A percentile compares a stretch with the other conserved stretches of the same genome.
Conservation (phyloP, 2,888 invertebrate genomes). For the Gibbula magus region DNA sequence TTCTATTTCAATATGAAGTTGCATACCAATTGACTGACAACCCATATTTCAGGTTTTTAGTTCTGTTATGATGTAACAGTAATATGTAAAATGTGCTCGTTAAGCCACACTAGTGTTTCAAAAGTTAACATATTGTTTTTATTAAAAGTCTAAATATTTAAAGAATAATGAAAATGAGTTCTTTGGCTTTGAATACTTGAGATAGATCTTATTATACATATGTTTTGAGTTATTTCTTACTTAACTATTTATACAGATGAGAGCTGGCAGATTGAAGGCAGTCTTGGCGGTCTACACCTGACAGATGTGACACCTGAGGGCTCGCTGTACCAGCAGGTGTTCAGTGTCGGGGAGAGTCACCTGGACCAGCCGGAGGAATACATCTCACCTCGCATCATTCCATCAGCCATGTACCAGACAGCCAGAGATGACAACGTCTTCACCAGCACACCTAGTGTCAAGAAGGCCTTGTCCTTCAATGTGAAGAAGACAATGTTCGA, state of each 20-base stretch:
- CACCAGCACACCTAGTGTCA: conserved; percentile 53
- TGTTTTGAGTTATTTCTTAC: neutral
- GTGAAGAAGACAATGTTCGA: conserved; percentile 23
- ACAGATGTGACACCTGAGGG: conserved; percentile 90
- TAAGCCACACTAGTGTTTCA: too few species aligned
- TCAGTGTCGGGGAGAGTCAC: conserved; percentile 60
- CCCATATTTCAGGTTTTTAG: too few species aligned
- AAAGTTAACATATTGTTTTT: too few species aligned
- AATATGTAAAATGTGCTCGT: too few species aligned
- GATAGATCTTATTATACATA: neutral
- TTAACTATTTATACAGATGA: conserved; percentile 74
- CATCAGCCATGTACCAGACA: conserved; percentile 70
- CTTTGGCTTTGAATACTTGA: too few species aligned
- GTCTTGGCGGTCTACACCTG: conserved; percentile 90
- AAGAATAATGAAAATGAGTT: too few species aligned
- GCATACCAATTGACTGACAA: too few species aligned
- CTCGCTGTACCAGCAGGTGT: conserved; percentile 87
- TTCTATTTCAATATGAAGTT: too few species aligned
- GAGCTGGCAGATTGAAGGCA: conserved; percentile 85
- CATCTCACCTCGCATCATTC: neutral
- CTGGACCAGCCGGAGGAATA: conserved; percentile 17
- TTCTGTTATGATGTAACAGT: too few species aligned
- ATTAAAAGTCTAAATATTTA: too few species aligned
- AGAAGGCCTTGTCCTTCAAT: conserved; percentile 33
- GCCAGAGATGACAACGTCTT: conserved; percentile 39